Evolutionary conservation across 2,888 invertebrate genomes (phyloP), one percentile per base, ranked within the genome.

Genomic region (Lypha dubia): DNA sequence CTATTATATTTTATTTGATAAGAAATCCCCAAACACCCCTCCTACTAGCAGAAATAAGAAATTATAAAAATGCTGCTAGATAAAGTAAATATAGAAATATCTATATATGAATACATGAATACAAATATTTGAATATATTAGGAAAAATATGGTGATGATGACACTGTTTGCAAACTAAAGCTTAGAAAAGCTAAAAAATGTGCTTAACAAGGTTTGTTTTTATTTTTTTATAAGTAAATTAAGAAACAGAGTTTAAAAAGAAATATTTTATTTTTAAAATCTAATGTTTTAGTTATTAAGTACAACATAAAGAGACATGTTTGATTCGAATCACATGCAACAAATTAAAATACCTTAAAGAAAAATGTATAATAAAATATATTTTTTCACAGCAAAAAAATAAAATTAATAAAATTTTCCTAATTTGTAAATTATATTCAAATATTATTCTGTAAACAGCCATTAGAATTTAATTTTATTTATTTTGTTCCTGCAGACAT

Each of bases 171-270:
- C 35, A 58, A 32, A 58, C 17, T 32, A 35, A 35, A 35, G 6
- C 17, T 17, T 5, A 58, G 17, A 35, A 35, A 58, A 58, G 35
- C 9, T 35, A 35, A 58, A 58, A 58, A 58, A 58, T 35, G 58
- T 58, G 58, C 58, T 35, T 35, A 58, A 58, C 58, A 17, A 35
- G 58, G 32, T 58, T 58, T 17, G 9, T 56, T 53, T 53, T 24
- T 13, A 24, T 56, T 53, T 53, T 24, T 13, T 15, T 13, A 53
- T n/a, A 17, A 3, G 11, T 35, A 8, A 20, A 5, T 35, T 5
- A 58, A 35, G 4, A 58, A 32, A 35, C 3, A 13, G 38, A 38
- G 35, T n/a, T 0, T 58, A 17, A 0, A 28, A 56, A 56, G 3
- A 28, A 28, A 56, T 56, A 28, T 7, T 44, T 44, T 44, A n/a